A percentile compares a stretch with the other conserved stretches of the same genome.
These are phyloP conservation scores for Acanthurus tractus DNA, from an alignment of 2,797 vertebrate genomes.

Conservation along the genomic window DNA sequence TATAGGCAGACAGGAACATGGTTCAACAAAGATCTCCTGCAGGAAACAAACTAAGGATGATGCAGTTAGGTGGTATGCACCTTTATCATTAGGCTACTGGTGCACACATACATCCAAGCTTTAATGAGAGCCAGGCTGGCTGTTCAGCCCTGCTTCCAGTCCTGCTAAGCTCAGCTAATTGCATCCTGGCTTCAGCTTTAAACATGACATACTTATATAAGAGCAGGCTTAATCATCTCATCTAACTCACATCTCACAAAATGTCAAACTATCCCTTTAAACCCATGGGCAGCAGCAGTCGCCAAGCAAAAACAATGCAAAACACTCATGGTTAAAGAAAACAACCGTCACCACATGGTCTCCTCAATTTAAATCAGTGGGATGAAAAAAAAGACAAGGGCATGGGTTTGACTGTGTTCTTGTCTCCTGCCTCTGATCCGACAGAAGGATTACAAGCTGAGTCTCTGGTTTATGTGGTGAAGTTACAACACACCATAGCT, in stretches of 20 bases:
- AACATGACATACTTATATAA: not conserved
- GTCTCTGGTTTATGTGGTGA: slow-evolving; percentile 69
- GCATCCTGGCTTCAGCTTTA: not conserved
- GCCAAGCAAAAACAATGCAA: slow-evolving; percentile 48
- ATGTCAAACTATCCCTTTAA: slow-evolving; percentile 31
- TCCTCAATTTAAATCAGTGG: slow-evolving; percentile 55
- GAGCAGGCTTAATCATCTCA: not conserved
- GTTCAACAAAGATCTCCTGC: not conserved
- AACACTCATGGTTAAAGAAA: slow-evolving; percentile 64
- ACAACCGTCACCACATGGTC: slow-evolving; percentile 19
- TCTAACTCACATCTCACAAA: slow-evolving; percentile 26
- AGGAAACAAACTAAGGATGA: not conserved
- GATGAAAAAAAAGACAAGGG: slow-evolving; percentile 58
- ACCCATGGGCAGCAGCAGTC: slow-evolving; percentile 52
- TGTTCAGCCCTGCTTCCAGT: not conserved
- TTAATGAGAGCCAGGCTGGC: no score
- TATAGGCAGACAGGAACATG: no score
- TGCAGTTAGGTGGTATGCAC: not conserved
- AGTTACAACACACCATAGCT: slow-evolving; percentile 66
- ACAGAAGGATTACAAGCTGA: slow-evolving; percentile 66
- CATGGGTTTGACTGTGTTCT: slow-evolving; percentile 46
- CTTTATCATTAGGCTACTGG: not conserved
- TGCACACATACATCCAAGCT: no score
- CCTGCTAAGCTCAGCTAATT: not conserved
- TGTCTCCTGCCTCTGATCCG: slow-evolving; percentile 66